A percentile compares a stretch with the other conserved stretches of the same genome.
Evolutionary conservation across 2,888 invertebrate species (phyloP).

Genomic region (Saturnia japonica): DNA sequence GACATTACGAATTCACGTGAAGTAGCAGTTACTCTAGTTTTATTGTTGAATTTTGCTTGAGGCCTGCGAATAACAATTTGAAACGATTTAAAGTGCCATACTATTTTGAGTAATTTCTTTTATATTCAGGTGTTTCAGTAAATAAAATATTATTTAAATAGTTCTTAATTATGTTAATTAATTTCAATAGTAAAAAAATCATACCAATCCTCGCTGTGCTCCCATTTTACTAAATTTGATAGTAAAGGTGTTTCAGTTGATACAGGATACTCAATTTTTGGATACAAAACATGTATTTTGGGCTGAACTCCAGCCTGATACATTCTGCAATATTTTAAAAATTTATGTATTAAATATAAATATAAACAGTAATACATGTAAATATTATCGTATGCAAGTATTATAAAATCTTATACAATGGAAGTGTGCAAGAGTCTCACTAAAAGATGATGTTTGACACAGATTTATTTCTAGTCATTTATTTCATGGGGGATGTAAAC

Average conservation of each 20-base stretch:
- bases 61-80: constrained; percentile 40
- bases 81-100: background rate
- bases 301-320: constrained; percentile 87
- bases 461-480: background rate
- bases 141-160: too few relatives aligned
- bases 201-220: constrained; percentile 86
- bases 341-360: background rate
- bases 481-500: background rate
- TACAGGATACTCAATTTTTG: constrained; percentile 88
- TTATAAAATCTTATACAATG: background rate
- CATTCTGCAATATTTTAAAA: constrained; percentile 71
- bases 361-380: background rate
- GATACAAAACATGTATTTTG: constrained; percentile 86
- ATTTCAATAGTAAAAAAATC: constrained; percentile 16
- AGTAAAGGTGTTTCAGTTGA: constrained; percentile 90
- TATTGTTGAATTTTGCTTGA: constrained; percentile 35
- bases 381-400: too few relatives aligned
- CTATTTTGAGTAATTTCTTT: background rate
- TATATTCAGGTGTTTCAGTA: background rate
- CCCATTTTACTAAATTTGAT: constrained; percentile 89
- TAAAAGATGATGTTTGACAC: background rate
- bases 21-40: constrained; percentile 34
- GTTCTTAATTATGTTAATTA: background rate
- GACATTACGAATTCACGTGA: constrained; percentile 48
- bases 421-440: background rate